Conservation (phyloP, 2,797 vertebrate genomes). For the Brachymystax lenok region DNA sequence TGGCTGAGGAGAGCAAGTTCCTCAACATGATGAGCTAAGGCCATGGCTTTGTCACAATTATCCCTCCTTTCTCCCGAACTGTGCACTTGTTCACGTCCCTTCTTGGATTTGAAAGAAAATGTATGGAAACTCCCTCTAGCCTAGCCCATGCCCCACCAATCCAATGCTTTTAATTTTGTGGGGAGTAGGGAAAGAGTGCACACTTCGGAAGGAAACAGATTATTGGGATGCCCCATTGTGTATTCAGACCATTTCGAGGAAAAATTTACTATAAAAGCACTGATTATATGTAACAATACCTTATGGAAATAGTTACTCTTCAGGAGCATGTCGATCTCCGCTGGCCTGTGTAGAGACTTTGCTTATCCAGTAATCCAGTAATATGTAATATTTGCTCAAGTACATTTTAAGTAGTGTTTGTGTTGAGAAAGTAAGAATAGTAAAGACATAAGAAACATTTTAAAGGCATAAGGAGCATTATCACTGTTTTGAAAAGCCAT, state of each 20-base stretch:
- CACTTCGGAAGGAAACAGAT: not conserved
- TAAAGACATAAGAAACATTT: constrained; percentile 22
- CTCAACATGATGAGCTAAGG: constrained; percentile 94
- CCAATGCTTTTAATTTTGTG: not conserved
- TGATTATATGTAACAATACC: constrained; percentile 60
- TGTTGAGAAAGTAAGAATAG: constrained; percentile 37
- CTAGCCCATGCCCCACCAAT: not conserved
- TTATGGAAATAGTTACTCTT: constrained; percentile 50
- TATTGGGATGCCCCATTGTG: not conserved
- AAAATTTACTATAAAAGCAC: constrained; percentile 66
- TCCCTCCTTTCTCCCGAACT: not conserved
- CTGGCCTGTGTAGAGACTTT: constrained; percentile 43
- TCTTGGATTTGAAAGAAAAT: not conserved
- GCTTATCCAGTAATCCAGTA: constrained; percentile 60
- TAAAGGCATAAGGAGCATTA: constrained; percentile 58
- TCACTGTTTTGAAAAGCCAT: constrained; percentile 73
- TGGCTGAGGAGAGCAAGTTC: constrained; percentile 97
- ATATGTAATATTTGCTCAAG: constrained; percentile 63
- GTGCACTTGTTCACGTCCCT: not conserved
- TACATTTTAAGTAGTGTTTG: constrained; percentile 60
- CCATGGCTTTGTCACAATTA: not conserved
- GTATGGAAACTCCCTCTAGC: not conserved
- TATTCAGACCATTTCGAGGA: constrained; percentile 50
- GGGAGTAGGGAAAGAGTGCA: not conserved
- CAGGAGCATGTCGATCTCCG: constrained; percentile 15